Conservation (phyloP, 2,113 vertebrate genomes). For the Alectura lathami region DNA sequence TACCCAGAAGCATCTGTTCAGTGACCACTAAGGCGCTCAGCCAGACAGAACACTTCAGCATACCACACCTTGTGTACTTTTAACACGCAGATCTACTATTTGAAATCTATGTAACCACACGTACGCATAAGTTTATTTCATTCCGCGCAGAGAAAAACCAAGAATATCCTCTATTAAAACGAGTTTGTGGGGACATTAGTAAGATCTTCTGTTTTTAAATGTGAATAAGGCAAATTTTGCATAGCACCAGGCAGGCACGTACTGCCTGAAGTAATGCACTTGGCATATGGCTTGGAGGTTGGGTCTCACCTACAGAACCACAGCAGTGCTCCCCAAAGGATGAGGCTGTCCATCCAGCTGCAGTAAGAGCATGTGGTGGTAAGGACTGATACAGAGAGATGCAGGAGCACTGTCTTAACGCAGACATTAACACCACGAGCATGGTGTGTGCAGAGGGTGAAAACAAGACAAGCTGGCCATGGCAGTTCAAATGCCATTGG, state of each 20-base stretch:
- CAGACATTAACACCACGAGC: rapidly evolving
- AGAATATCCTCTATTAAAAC: neutral
- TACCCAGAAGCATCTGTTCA: neutral
- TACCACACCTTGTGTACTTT: neutral
- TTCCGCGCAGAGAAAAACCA: neutral
- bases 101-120: neutral
- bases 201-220: neutral
- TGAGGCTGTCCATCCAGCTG: neutral
- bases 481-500: neutral
- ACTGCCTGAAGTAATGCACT: neutral
- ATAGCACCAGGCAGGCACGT: neutral
- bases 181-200: too few species aligned
- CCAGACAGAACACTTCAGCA: neutral
- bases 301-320: neutral
- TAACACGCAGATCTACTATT: neutral
- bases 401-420: neutral
- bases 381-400: neutral
- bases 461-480: neutral
- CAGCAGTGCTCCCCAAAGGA: neutral
- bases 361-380: neutral
- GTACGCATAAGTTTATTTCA: rapidly evolving
- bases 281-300: neutral
- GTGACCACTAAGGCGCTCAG: neutral
- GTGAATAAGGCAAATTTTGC: neutral
- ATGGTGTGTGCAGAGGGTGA: neutral